Conservation (phyloP, 2,888 invertebrate species). For the Bellardia bayeri region DNA sequence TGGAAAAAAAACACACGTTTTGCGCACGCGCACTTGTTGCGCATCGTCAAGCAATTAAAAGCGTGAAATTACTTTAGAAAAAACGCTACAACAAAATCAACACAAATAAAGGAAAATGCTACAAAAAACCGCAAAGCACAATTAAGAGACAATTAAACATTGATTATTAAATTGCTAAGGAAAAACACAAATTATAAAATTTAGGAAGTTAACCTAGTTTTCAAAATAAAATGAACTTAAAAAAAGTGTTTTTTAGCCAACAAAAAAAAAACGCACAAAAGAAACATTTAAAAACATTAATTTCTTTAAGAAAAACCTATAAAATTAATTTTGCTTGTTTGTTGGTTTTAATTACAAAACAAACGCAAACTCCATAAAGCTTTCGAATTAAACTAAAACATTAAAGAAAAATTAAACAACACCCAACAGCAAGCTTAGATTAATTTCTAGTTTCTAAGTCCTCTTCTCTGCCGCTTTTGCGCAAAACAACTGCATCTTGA, state of each 20-base stretch:
- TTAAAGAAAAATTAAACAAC: slow-evolving; percentile 28
- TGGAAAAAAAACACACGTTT: slow-evolving; percentile 70
- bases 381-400: not conserved
- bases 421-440: slow-evolving; percentile 26
- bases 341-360: slow-evolving; percentile 57
- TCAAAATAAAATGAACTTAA: not conserved
- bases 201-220: slow-evolving; percentile 67
- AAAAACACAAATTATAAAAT: slow-evolving; percentile 30
- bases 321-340: slow-evolving; percentile 36
- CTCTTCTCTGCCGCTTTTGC: slow-evolving; percentile 7
- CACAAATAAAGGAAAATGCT: slow-evolving; percentile 29
- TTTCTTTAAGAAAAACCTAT: not conserved
- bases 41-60: slow-evolving; percentile 79
- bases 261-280: slow-evolving; percentile 1
- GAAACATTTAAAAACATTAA: slow-evolving; percentile 27
- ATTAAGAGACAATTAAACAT: slow-evolving; percentile 72
- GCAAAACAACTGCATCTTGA: slow-evolving; percentile 34
- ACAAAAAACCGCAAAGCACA: slow-evolving; percentile 50
- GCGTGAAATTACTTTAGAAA: slow-evolving; percentile 80
- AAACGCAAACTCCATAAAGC: slow-evolving; percentile 51
- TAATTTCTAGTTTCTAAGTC: slow-evolving; percentile 27
- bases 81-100: slow-evolving; percentile 34
- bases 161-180: slow-evolving; percentile 56
- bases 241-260: not conserved
- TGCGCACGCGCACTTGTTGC: slow-evolving; percentile 76